Conservation (phyloP, 2,888 invertebrate genomes). For the Acanthosepion esculentum region DNA sequence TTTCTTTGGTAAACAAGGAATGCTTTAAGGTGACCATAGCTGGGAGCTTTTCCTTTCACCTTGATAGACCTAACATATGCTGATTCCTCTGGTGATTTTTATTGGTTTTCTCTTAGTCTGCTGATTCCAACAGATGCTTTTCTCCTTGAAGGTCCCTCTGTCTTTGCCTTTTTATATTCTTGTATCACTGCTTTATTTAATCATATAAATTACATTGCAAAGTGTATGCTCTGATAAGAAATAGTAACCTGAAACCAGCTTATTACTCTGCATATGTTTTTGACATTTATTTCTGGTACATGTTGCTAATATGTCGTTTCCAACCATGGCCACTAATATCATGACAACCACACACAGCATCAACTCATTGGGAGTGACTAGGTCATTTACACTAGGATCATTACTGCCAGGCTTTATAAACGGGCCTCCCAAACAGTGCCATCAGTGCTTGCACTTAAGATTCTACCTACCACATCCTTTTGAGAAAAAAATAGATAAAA, state of each 20-base stretch:
- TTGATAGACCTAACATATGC: neutral
- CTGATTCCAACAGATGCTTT: slow-evolving; percentile 33
- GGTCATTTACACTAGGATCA: neutral
- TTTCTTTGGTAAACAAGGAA: neutral
- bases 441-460: neutral
- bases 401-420: neutral
- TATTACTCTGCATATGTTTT: slow-evolving; percentile 18
- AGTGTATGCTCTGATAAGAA: slow-evolving; percentile 33
- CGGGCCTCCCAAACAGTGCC: neutral
- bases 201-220: slow-evolving; percentile 10
- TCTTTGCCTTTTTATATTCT: slow-evolving; percentile 15
- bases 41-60: neutral
- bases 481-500: too few relatives aligned
- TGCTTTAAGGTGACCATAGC: neutral
- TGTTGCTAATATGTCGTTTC: slow-evolving; percentile 15
- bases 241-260: slow-evolving; percentile 33
- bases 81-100: neutral
- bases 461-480: neutral
- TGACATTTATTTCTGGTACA: neutral
- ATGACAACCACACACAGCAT: neutral
- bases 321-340: neutral
- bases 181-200: slow-evolving; percentile 33
- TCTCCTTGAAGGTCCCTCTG: slow-evolving; percentile 16
- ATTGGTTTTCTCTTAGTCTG: neutral
- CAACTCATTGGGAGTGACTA: neutral